Conservation (phyloP, 2,888 invertebrate species). For the Protonemura montana region DNA sequence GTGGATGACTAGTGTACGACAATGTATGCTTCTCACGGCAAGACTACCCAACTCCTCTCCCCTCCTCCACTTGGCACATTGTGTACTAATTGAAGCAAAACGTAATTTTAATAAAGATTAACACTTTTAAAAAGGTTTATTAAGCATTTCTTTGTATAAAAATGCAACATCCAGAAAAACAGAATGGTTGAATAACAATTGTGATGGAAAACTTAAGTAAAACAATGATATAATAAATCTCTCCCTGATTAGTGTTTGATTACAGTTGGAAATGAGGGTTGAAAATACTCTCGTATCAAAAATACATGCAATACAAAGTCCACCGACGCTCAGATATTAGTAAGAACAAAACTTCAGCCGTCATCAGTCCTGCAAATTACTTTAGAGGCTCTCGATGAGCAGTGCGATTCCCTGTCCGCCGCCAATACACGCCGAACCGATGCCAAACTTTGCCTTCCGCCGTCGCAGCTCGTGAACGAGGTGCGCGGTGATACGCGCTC, state of each 20-base stretch:
- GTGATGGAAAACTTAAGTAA: background rate
- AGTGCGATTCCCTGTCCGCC: slow-evolving; percentile 98
- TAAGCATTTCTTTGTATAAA: background rate
- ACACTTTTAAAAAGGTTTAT: background rate
- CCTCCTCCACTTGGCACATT: background rate
- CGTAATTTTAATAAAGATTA: background rate
- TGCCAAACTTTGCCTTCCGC: slow-evolving; percentile 81
- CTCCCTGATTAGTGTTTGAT: background rate
- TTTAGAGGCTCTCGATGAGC: slow-evolving; percentile 79
- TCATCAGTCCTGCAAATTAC: too few species aligned
- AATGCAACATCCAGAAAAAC: background rate
- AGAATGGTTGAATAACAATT: background rate
- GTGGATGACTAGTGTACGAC: background rate
- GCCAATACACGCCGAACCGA: slow-evolving; percentile 98
- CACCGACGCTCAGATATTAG: too few species aligned
- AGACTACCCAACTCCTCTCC: background rate
- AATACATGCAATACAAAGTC: background rate
- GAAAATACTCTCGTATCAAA: background rate
- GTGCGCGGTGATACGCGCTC: slow-evolving; percentile 89
- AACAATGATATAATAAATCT: too few species aligned
- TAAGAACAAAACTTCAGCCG: too few species aligned
- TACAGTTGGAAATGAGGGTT: background rate
- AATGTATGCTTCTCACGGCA: background rate
- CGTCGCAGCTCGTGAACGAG: slow-evolving; percentile 91
- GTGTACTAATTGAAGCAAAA: background rate